A percentile compares a stretch with the other conserved stretches of the same genome.
phyloP scores from a whole-genome alignment of 1,140 invertebrate species.

The Drosophila tsacasi region DNA sequence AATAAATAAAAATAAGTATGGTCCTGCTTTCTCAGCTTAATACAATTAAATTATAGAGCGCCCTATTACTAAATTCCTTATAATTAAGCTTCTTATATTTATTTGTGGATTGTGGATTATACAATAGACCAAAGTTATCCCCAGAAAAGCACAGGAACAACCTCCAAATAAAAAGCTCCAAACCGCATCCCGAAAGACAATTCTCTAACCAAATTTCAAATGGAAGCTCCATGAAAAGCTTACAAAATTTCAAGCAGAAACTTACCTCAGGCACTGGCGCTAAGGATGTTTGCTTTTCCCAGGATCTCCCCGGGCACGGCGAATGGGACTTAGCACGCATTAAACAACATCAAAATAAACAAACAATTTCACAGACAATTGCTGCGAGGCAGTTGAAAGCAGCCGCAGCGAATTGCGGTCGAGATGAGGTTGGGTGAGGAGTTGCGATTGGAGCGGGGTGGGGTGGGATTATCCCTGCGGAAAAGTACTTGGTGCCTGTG shows the following conservation, averaged over 20 bases:
- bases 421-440: conserved; percentile 9
- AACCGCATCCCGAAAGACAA: background rate
- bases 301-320: conserved; percentile 54
- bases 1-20: too few species aligned
- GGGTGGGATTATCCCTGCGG: conserved; percentile 71
- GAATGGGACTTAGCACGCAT: conserved; percentile 69
- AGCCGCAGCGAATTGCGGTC: conserved; percentile 68
- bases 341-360: conserved; percentile 82
- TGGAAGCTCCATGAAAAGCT: conserved; percentile 55
- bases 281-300: conserved; percentile 72
- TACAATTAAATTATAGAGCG: too few species aligned
- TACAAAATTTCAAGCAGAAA: conserved; percentile 24
- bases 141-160: conserved; percentile 17
- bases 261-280: conserved; percentile 40
- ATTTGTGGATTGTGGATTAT: background rate
- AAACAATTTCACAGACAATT: conserved; percentile 83
- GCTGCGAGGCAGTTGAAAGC: conserved; percentile 55
- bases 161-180: background rate
- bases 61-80: background rate
- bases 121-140: background rate
- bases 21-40: too few species aligned
- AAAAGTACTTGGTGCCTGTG: conserved; percentile 43
- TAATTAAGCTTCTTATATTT: background rate
- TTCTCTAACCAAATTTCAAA: conserved; percentile 24
- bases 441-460: conserved; percentile 36